These are phyloP conservation scores for Narcine bancroftii DNA, from an alignment of 2,113 vertebrate genomes.

Conservation along the genomic window DNA sequence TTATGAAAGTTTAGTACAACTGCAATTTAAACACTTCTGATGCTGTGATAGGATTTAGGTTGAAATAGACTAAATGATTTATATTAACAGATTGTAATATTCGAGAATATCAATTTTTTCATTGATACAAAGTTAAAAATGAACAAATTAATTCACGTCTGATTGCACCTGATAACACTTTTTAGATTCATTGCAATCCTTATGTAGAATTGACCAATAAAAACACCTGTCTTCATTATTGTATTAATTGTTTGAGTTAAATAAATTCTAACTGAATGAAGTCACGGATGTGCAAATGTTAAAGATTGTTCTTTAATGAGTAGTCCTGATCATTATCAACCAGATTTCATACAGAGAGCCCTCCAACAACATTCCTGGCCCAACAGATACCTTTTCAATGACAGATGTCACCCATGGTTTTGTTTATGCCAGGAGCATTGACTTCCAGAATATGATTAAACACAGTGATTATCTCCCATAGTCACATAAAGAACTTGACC, in stretches of 20 bases:
- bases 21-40: not conserved
- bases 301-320: not conserved
- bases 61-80: not conserved
- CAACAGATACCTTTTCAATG: not conserved
- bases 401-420: not conserved
- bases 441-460: too few relatives aligned
- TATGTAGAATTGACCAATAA: conserved; percentile 10
- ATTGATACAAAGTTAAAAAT: not conserved
- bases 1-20: not conserved
- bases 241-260: not conserved
- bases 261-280: not conserved
- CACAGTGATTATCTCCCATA: too few relatives aligned
- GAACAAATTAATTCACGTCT: not conserved
- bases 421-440: not conserved
- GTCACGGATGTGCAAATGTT: too few relatives aligned
- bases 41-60: not conserved
- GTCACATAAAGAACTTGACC: too few relatives aligned
- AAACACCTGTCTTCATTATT: not conserved
- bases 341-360: not conserved
- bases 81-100: not conserved
- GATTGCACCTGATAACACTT: not conserved
- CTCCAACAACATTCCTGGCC: not conserved
- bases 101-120: not conserved
- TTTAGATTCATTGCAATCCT: not conserved
- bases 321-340: not conserved